Conservation (phyloP, 2,113 vertebrate species). For the Neolamprologus caudopunctatus region DNA sequence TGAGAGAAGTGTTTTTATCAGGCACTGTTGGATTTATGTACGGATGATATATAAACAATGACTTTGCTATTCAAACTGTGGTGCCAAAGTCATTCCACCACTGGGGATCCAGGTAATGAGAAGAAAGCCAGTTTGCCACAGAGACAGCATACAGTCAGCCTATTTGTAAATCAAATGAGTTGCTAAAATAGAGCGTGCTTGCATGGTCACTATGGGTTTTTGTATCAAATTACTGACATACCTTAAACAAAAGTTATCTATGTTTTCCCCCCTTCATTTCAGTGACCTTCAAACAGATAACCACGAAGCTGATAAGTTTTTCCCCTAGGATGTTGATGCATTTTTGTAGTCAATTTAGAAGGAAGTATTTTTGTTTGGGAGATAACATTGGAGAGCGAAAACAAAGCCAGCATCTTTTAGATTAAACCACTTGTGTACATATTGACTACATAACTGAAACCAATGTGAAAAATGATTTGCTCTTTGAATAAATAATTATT, state of each 20-base stretch:
- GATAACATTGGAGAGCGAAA: background rate
- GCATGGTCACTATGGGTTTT: background rate
- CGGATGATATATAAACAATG: background rate
- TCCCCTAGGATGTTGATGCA: background rate
- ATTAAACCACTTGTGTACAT: background rate
- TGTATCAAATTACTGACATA: background rate
- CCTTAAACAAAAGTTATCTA: background rate
- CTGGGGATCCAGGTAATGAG: background rate
- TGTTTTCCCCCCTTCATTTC: background rate
- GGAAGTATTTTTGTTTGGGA: background rate
- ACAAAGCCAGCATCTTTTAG: background rate
- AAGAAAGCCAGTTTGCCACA: constrained; percentile 9
- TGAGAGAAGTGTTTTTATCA: background rate
- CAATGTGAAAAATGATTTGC: background rate
- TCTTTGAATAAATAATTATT: background rate
- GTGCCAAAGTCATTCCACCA: constrained; percentile 9
- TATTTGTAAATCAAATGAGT: constrained; percentile 55
- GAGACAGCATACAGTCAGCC: background rate
- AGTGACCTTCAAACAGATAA: constrained; percentile 27
- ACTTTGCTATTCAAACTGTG: constrained; percentile 25
- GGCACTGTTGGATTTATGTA: background rate
- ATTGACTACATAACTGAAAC: background rate
- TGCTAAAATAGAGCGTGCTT: constrained; percentile 32
- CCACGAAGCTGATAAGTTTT: constrained; percentile 7
- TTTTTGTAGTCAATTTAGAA: constrained; percentile 15